Evolutionary conservation across 2,888 invertebrate genomes (phyloP), one percentile per base, ranked within the genome.

Genomic region (Ennomos fuscantarius): DNA sequence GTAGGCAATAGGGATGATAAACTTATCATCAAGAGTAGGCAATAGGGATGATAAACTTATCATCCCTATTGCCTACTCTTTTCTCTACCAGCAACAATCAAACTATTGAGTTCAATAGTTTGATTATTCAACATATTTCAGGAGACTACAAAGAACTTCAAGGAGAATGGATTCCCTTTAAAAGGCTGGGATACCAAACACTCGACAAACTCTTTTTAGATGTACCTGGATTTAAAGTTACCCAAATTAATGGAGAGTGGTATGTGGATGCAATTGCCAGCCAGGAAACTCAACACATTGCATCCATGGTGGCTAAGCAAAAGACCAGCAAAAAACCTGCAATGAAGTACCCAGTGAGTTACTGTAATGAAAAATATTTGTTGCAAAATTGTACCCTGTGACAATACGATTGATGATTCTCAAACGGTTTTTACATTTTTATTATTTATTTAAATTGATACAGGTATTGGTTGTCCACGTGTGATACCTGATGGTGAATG

Each of bases 121-220:
- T 13, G 33, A 36, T 8, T 37, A 33, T 32, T 24, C 2, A 33
- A 39, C 36, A 37, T 46, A 49, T 69, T 70, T 5, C 66, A 93
- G 94, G 89, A 43, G 96, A 96, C 73, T 96, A 95, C 78, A 82
- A 80, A 48, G 93, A 93, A 66, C 78, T 96, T 31, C 94, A 95
- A 76, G 95, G 95, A 31, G 93, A 93, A 74, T 84, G 84, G 66
- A 94, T 96, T 68, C 95, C 95, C 8, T 95, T 84, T 69, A 86
- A 81, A 56, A 88, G 89, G 66, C 82, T 95, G 53, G 95, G 95
- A 6, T 95, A 89, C 80, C 72, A 82, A 37, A 84, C 86, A 8
- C 80, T 95, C 8, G 93, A 94, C 58, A 93, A 94, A 36, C 89
- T 96, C 61, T 86, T 96, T 55, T 71, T 83, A 35, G 92, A 92